Percentiles rank a stretch among this genome's conserved stretches.
phyloP scores from a whole-genome alignment of 2,113 vertebrate genomes.

The Takifugu flavidus region DNA sequence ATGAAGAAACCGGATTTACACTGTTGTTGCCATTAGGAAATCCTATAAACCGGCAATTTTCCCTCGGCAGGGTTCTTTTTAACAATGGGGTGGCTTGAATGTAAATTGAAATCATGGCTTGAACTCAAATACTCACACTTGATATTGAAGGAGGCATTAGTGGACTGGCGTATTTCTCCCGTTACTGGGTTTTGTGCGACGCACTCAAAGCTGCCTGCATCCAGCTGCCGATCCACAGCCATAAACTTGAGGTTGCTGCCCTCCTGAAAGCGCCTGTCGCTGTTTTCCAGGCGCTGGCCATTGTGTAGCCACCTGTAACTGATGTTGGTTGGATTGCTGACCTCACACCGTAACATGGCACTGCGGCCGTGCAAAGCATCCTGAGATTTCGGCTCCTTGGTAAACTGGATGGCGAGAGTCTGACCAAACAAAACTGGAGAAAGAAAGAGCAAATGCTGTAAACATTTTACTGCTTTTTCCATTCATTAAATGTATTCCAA shows the following conservation, averaged over 20 bases:
- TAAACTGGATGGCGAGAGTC: conserved; percentile 79
- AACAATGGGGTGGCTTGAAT: background rate
- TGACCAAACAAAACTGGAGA: conserved; percentile 64
- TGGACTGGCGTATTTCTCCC: conserved; percentile 76
- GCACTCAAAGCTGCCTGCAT: conserved; percentile 87
- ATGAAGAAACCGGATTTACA: conserved; percentile 47
- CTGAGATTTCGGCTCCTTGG: conserved; percentile 93
- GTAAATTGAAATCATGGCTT: background rate
- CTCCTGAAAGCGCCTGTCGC: conserved; percentile 84
- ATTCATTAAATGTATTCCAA: conserved; percentile 49
- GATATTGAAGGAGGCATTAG: conserved; percentile 92
- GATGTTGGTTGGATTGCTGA: conserved; percentile 69
- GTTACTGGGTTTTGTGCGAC: conserved; percentile 69
- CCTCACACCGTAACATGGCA: conserved; percentile 94
- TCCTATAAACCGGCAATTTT: conserved; percentile 39
- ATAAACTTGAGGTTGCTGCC: conserved; percentile 90
- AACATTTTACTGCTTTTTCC: conserved; percentile 66
- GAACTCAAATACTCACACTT: conserved; percentile 86
- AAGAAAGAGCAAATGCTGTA: conserved; percentile 27
- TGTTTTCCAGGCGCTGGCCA: conserved; percentile 68
- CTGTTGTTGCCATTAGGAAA: conserved; percentile 44
- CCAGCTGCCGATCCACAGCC: conserved; percentile 82
- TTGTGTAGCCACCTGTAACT: conserved; percentile 83
- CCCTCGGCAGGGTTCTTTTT: background rate
- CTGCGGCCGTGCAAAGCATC: conserved; percentile 92